Conservation (phyloP, 1,140 invertebrate species). For the Drosophila lacteicornis region DNA sequence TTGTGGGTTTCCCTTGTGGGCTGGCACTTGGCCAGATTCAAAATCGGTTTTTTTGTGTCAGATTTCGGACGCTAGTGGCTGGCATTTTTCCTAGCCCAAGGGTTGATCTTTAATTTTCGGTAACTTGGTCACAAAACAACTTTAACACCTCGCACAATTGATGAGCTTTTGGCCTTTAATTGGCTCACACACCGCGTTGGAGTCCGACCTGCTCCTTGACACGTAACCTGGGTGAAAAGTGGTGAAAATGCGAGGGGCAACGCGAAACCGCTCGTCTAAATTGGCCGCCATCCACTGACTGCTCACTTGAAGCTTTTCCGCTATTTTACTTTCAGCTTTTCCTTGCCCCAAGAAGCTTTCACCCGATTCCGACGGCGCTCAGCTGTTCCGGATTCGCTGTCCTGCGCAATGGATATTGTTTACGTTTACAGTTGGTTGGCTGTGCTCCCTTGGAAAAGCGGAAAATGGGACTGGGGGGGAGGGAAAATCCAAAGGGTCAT, state of each 20-base stretch:
- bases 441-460: constrained; percentile 29
- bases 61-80: constrained; percentile 15
- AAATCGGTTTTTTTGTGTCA: constrained; percentile 35
- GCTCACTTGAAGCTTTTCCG: constrained; percentile 70
- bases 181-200: constrained; percentile 14
- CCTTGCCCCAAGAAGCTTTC: constrained; percentile 52
- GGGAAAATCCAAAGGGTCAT: constrained; percentile 23
- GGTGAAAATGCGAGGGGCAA: constrained; percentile 1
- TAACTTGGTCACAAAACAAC: constrained; percentile 6
- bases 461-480: neutral
- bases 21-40: constrained; percentile 63
- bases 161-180: constrained; percentile 31
- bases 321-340: constrained; percentile 34
- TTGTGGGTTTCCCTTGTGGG: constrained; percentile 18
- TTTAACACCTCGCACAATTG: constrained; percentile 13
- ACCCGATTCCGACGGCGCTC: constrained; percentile 16
- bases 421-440: constrained; percentile 71
- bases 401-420: constrained; percentile 77
- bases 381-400: constrained; percentile 42
- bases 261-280: constrained; percentile 48
- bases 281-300: constrained; percentile 75
- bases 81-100: constrained; percentile 18
- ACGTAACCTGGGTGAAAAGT: constrained; percentile 32
- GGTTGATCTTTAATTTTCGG: constrained; percentile 13
- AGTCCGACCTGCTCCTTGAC: constrained; percentile 35